Evolutionary conservation across 2,888 invertebrate genomes (phyloP).

Genomic region (Sclerodermus sp.): DNA sequence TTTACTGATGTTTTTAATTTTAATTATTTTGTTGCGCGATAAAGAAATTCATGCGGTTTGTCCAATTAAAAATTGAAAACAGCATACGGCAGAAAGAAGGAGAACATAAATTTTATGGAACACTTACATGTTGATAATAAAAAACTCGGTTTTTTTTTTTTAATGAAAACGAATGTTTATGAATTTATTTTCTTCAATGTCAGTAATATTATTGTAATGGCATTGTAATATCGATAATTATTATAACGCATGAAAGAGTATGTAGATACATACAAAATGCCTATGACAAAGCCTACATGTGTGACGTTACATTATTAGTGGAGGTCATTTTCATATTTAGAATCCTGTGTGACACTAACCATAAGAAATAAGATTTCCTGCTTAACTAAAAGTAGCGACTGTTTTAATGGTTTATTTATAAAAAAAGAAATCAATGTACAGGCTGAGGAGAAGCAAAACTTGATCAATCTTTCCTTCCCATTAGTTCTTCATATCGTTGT

Average conservation of each 20-base stretch:
- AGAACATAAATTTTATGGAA: too few species aligned
- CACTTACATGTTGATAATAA: too few species aligned
- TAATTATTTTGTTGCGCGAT: too few species aligned
- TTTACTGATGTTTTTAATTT: too few species aligned
- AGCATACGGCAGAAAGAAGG: too few species aligned
- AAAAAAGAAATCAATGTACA: conserved; percentile 47
- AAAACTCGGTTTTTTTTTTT: too few species aligned
- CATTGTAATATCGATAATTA: conserved; percentile 12
- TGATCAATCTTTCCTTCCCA: conserved; percentile 11
- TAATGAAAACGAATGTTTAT: conserved; percentile 1
- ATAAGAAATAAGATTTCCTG: neutral
- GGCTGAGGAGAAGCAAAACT: conserved; percentile 30
- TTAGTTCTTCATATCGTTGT: conserved; percentile 13
- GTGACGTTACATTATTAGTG: neutral
- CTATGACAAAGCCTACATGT: neutral
- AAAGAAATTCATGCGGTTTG: too few species aligned
- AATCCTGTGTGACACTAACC: too few species aligned
- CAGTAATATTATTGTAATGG: conserved; percentile 8
- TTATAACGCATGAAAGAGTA: neutral
- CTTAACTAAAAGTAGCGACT: neutral
- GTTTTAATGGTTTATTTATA: conserved; percentile 42
- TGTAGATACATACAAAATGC: neutral
- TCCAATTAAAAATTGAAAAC: too few species aligned
- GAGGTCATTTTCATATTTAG: neutral
- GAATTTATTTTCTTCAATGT: conserved; percentile 17